Evolutionary conservation across 2,797 vertebrate genomes (phyloP).

Genomic region (Squalus acanthias): DNA sequence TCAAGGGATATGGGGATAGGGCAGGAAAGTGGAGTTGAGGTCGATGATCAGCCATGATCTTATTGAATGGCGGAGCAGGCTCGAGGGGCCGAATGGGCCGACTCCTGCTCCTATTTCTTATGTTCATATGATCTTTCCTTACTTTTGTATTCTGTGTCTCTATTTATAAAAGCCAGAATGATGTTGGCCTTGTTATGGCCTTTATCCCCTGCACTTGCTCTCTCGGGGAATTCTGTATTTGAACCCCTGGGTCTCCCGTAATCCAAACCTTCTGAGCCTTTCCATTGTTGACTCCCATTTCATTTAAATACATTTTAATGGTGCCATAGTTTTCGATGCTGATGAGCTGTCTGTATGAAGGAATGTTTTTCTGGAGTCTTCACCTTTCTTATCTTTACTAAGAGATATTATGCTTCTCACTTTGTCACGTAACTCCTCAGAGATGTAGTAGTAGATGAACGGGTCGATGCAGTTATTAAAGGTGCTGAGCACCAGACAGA

Average conservation of each 20-base stretch:
- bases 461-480: constrained; percentile 23
- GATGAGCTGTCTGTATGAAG: background rate
- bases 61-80: no score
- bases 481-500: background rate
- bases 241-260: background rate
- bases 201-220: background rate
- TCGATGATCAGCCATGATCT: no score
- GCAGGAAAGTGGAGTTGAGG: no score
- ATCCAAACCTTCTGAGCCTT: background rate
- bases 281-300: background rate
- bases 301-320: no score
- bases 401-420: background rate
- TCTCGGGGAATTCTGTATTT: background rate
- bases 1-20: no score
- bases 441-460: background rate
- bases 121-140: no score
- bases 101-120: no score
- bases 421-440: background rate
- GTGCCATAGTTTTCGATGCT: background rate
- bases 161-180: no score
- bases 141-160: no score
- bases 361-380: background rate
- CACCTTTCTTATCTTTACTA: background rate
- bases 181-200: background rate
- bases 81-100: no score